phyloP scores from a whole-genome alignment of 2,888 invertebrate genomes.

The Campoletis raptor region DNA sequence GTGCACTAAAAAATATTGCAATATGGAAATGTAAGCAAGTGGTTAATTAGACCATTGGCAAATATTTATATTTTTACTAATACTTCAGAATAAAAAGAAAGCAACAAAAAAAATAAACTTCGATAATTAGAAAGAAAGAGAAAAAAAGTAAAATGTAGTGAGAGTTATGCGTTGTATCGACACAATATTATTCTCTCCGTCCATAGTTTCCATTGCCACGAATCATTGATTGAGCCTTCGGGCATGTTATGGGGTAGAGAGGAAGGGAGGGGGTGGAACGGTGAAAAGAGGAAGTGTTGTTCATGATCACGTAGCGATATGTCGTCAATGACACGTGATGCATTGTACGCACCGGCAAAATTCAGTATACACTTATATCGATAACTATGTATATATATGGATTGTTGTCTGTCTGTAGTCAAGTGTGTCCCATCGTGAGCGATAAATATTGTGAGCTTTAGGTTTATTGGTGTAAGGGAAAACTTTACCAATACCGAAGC shows the following conservation, averaged over 20 bases:
- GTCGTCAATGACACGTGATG: slow-evolving; percentile 47
- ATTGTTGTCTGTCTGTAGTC: neutral
- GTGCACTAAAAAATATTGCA: neutral
- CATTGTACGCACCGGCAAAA: slow-evolving; percentile 8
- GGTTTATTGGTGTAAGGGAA: neutral
- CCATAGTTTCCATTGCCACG: slow-evolving; percentile 31
- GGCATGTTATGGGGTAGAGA: slow-evolving; percentile 41
- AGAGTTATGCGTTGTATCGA: neutral
- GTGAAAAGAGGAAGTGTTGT: slow-evolving; percentile 13
- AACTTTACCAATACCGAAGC: slow-evolving; percentile 11
- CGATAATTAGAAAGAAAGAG: neutral
- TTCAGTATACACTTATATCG: neutral
- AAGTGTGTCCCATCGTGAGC: slow-evolving; percentile 12
- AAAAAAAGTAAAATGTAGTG: neutral
- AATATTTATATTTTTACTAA: neutral
- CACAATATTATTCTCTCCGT: slow-evolving; percentile 22
- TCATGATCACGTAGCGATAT: slow-evolving; percentile 35
- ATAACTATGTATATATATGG: slow-evolving; percentile 11
- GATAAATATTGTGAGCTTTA: slow-evolving; percentile 31
- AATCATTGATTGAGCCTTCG: slow-evolving; percentile 66
- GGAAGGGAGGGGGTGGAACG: neutral
- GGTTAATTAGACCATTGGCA: neutral
- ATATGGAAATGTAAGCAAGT: neutral
- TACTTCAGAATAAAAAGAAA: neutral
- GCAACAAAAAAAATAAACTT: neutral